Evolutionary conservation across 2,888 invertebrate species (phyloP).

Genomic region (Nezara viridula): DNA sequence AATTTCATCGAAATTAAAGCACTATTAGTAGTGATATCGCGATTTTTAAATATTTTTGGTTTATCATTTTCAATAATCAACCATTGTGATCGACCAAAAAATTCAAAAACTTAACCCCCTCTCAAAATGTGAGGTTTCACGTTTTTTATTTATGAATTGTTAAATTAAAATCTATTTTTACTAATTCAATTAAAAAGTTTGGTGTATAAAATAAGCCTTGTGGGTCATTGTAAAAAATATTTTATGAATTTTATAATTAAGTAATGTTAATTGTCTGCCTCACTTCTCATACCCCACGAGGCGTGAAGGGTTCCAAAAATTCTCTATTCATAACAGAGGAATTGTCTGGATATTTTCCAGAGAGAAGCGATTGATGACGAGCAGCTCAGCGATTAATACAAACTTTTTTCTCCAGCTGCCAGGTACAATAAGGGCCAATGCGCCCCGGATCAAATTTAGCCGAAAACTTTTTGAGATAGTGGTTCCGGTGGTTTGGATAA

Average conservation of each 20-base stretch:
- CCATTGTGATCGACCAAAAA: too few species aligned
- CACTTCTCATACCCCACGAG: neutral
- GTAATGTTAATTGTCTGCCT: neutral
- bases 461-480: conserved; percentile 39
- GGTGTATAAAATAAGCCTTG: too few species aligned
- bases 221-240: neutral
- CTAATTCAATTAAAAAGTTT: too few species aligned
- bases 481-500: neutral
- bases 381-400: neutral
- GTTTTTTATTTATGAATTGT: too few species aligned
- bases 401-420: conserved; percentile 19
- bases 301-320: neutral
- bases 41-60: too few species aligned
- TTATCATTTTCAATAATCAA: too few species aligned
- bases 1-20: too few species aligned
- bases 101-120: too few species aligned
- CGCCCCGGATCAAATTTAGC: conserved; percentile 7
- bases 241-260: neutral
- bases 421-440: neutral
- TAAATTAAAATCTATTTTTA: too few species aligned
- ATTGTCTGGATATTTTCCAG: conserved; percentile 32
- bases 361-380: neutral
- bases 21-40: too few species aligned
- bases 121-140: too few species aligned
- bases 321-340: neutral